Percentiles rank a stretch among this genome's conserved stretches.
Evolutionary conservation across 2,113 vertebrate species (phyloP).

Genomic region (Agelaius phoeniceus): DNA sequence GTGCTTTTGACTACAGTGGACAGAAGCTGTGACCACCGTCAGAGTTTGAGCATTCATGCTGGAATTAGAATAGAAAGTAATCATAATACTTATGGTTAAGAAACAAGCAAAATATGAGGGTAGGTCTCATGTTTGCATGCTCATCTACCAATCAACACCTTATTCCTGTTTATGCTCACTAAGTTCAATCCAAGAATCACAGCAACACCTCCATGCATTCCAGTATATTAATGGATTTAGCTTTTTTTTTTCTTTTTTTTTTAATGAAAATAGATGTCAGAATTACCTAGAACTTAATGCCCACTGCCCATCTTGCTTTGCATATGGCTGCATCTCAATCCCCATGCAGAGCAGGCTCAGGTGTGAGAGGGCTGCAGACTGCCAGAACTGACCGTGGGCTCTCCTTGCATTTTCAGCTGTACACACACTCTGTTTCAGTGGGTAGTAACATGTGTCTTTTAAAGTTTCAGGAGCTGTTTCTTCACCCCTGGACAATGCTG

Average conservation of each 20-base stretch:
- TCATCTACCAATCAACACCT: fast-evolving
- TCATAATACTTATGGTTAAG: background rate
- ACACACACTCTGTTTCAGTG: background rate
- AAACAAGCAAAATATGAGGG: background rate
- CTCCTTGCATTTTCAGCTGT: background rate
- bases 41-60: background rate
- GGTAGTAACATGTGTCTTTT: conserved; percentile 12
- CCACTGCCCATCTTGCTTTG: background rate
- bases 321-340: background rate
- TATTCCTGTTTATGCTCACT: background rate
- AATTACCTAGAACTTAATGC: background rate
- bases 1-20: background rate
- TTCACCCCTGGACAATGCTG: conserved; percentile 38
- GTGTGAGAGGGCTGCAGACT: background rate
- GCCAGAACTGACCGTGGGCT: background rate
- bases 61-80: background rate
- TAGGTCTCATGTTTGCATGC: background rate
- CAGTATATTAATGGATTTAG: too few relatives aligned
- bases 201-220: background rate
- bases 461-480: conserved; percentile 66
- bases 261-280: background rate
- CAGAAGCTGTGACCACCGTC: background rate
- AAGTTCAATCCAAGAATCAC: background rate
- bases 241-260: fast-evolving
- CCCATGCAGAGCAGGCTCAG: background rate